Base-by-base conservation (phyloP, 2,888 invertebrate species). In the Drosophila heteroneura region DNA sequence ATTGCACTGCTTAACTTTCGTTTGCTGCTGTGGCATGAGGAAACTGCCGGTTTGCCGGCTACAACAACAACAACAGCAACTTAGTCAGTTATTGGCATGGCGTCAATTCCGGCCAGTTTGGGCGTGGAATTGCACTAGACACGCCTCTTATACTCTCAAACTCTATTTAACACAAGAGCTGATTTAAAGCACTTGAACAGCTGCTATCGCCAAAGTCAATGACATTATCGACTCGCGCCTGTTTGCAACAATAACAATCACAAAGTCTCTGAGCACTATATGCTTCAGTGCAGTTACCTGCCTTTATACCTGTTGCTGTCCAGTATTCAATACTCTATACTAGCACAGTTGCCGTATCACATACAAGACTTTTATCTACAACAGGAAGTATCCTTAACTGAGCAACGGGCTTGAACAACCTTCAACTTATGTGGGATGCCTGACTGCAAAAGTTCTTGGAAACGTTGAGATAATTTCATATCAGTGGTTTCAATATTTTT, bases 1-100 rank as follows among this genome's bases (percentile, higher is more conserved):
- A 82, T 52, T 87, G 85, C 81, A 85, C 75, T 69, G 80, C 68
- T 68, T 64, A 81, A 88, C 88, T 87, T 87, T 87, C 85, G 88
- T 89, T 89, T 74, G 74, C 70, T 47, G 70, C 68, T 57, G 39
- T 60, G 74, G 85, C 71, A 89, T 81, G 79, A 85, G 85, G 85
- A 85, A 85, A 89, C 70, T 72, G 66, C 57, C 54, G 62, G 63
- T 28, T 52, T 61, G 61, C 60, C 70, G 54, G 51, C 60, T 63
- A 47, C 22, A 47, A 58, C n/a, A 41, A 10, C 57, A 37, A 7
- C 37, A 28, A 5, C 7, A 53, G 14, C 3, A n/a, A 62, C 57
- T 66, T 65, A 26, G 47, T 39, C 39, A 51, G 49, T 44, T 47
- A 47, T 52, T 52, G 35, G 26, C 54, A 68, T 39, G 59, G 62